Base-by-base conservation (phyloP, 2,888 invertebrate genomes). In the Drosophila mimica region DNA sequence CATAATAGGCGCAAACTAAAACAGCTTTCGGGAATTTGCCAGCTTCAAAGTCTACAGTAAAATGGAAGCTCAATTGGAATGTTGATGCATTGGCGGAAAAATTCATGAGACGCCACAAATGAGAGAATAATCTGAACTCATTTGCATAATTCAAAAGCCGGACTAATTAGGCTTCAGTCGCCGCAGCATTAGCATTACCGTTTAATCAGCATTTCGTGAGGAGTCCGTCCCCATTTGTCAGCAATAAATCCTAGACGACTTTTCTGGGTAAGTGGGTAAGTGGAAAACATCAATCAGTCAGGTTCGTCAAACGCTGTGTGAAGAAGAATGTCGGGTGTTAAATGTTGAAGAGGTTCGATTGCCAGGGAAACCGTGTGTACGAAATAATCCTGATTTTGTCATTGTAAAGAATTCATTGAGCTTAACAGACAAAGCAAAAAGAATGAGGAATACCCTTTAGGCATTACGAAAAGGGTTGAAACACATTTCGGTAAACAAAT, bases 201-300 rank as follows among this genome's bases (percentile, higher is more conserved):
- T 34, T 69, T 72, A 68, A 77, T 65, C 69, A 77, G 73, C 48
- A 56, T 61, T 57, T 54, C 38, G 34, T 25, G 20, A 4, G 52
- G 28, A 20, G 8, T 28, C 11, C 46, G 4, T 17, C 11, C 40
- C 36, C 43, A 60, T 79, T 73, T 73, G 73, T 64, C 51, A 48
- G 79, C 74, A 62, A 87, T 87, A 84, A 84, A 87, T 83, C 70
- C 67, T 49, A 40, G 61, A 33, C 60, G 53, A 57, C 65, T 70
- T 79, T 84, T 72, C 68, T 87, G n/a, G n/a, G n/a, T n/a, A n/a
- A n/a, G 72, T 72, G 79, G 66, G 56, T 64, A 64, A 77, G 43
- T 67, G 28, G 54, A 56, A 46, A 69, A 61, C 89, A 84, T 84
- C 88, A 82, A 89, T 89, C 25, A 54, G 46, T 17, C 63, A 46